Evolutionary conservation across 2,113 vertebrate species (phyloP), one percentile per base, ranked within the genome.

Genomic region (Charina bottae): DNA sequence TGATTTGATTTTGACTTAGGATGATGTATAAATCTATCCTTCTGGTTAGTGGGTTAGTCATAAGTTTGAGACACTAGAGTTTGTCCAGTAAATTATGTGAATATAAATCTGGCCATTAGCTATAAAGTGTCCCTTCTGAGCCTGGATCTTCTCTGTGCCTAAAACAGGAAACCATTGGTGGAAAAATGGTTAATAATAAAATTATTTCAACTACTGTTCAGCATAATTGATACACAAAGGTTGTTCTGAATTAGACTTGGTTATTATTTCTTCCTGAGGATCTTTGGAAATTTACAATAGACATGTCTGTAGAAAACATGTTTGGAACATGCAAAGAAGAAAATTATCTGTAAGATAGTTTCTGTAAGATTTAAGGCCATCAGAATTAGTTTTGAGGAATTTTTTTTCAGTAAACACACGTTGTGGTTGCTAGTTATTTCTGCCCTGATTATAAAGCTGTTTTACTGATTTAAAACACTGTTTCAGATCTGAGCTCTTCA

Each of bases 401-500:
- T n/a, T n/a, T n/a, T n/a, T 42, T 42, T 42, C 28, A 15, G 28
- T 59, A 83, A 83, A 33, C 12, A 17, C 26, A n/a, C 7, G 54
- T 64, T 68, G 26, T 7, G 6, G 83, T 42, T 62, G n/a, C 21
- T 24, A 37, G 10, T 53, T n/a, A 15, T 19, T 17, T 87, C 24
- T 56, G 58, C 15, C n/a, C 17, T 46, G 15, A 15, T 54, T 54
- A 15, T 64, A 85, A 89, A 85, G n/a, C 42, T 33, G 21, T 26
- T 85, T 58, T 13, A 9, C 4, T 60, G 64, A 59, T 83, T 33
- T 55, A 49, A 87, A 83, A 37, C 15, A 24, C 55, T 1, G 1
- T 49, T 55, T 91, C 59, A 78, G 56, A 91, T 13, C 33, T 83
- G 33, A 90, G 90, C 94, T 84, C 90, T 72, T 58, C 53, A 2